These are phyloP conservation scores for Drosophila prostipennis DNA, from an alignment of 2,888 invertebrate species.

Conservation along the genomic window DNA sequence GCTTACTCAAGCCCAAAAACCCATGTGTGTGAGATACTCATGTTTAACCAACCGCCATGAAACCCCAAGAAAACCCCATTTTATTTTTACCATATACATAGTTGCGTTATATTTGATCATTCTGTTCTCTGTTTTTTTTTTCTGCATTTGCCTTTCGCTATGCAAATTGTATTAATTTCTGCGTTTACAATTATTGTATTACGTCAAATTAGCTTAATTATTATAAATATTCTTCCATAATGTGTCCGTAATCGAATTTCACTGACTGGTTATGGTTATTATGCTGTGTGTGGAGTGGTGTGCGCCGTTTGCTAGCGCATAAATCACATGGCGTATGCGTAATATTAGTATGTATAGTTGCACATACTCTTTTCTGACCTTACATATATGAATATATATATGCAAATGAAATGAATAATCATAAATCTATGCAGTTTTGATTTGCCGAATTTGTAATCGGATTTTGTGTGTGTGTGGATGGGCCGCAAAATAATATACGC, in stretches of 20 bases:
- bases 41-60: slow-evolving; percentile 5
- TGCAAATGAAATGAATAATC: slow-evolving; percentile 48
- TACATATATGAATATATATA: slow-evolving; percentile 7
- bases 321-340: slow-evolving; percentile 66
- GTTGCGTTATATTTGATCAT: slow-evolving; percentile 61
- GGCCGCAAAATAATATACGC: slow-evolving; percentile 27
- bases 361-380: slow-evolving; percentile 14
- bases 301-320: slow-evolving; percentile 62
- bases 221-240: slow-evolving; percentile 53
- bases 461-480: slow-evolving; percentile 27
- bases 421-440: slow-evolving; percentile 48
- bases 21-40: slow-evolving; percentile 9
- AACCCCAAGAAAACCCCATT: slow-evolving; percentile 15
- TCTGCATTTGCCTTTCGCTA: slow-evolving; percentile 10
- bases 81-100: slow-evolving; percentile 54
- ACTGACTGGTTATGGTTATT: neutral
- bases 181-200: slow-evolving; percentile 78
- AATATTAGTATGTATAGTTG: slow-evolving; percentile 28
- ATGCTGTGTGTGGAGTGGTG: slow-evolving; percentile 1
- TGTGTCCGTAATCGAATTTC: slow-evolving; percentile 29
- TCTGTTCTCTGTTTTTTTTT: slow-evolving; percentile 13
- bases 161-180: slow-evolving; percentile 42
- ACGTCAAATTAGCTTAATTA: slow-evolving; percentile 78
- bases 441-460: slow-evolving; percentile 41
- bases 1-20: slow-evolving; percentile 13